A percentile compares a stretch with the other conserved stretches of the same genome.
These are phyloP conservation scores for Ispidina lecontei DNA, from an alignment of 2,797 vertebrate genomes.

Conservation along the genomic window DNA sequence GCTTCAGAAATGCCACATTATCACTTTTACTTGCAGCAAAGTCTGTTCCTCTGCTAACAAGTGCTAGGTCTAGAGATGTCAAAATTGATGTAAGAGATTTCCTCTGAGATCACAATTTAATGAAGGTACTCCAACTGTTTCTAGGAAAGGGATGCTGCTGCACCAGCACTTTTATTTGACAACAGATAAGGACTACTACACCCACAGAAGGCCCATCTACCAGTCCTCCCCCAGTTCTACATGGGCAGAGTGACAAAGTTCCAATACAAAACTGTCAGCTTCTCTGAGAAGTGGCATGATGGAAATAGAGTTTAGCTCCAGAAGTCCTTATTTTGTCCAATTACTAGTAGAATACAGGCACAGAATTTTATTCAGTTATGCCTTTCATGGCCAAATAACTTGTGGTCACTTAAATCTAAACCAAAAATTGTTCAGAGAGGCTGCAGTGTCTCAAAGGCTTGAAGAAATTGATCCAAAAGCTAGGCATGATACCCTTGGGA, in stretches of 20 bases:
- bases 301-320: background rate
- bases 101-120: background rate
- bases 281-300: background rate
- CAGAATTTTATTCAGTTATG: background rate
- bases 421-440: background rate
- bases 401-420: background rate
- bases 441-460: background rate
- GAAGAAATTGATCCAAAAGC: background rate
- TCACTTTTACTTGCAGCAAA: background rate
- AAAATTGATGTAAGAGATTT: background rate
- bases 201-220: background rate
- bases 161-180: background rate
- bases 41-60: background rate
- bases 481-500: background rate
- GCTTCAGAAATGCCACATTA: background rate
- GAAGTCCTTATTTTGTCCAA: background rate
- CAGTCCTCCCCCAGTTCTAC: background rate
- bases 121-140: background rate
- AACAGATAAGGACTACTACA: background rate
- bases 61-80: background rate
- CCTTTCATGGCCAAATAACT: background rate
- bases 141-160: background rate
- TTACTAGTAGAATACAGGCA: background rate
- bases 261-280: background rate
- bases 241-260: background rate